phyloP scores from a whole-genome alignment of 2,888 invertebrate genomes.

The Dioctria linearis region DNA sequence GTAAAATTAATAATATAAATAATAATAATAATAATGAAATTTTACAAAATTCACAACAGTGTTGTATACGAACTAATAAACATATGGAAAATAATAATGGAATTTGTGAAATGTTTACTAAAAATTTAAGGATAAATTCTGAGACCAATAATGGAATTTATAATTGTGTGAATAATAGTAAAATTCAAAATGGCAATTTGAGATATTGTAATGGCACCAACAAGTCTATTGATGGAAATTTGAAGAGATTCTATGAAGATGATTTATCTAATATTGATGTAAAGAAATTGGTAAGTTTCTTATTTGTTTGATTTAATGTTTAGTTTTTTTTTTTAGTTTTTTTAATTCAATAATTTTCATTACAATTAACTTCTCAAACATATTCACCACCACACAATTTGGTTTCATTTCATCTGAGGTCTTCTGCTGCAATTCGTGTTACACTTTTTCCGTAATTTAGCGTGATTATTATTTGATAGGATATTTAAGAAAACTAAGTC shows the following conservation, averaged over 20 bases:
- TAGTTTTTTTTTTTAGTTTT: slow-evolving; percentile 33
- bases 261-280: slow-evolving; percentile 77
- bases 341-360: slow-evolving; percentile 5
- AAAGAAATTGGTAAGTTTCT: slow-evolving; percentile 76
- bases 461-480: no score
- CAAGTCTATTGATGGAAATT: not conserved
- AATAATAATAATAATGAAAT: not conserved
- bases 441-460: no score
- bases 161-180: not conserved
- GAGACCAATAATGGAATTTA: not conserved
- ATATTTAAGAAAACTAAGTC: no score
- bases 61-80: not conserved
- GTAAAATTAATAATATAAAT: not conserved
- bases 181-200: not conserved
- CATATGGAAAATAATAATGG: not conserved
- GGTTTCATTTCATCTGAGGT: no score
- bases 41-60: not conserved
- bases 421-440: no score
- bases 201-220: not conserved
- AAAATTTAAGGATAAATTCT: not conserved
- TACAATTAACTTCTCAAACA: no score
- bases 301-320: slow-evolving; percentile 17
- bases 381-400: no score
- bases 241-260: slow-evolving; percentile 66
- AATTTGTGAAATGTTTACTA: not conserved